These are phyloP conservation scores for Cyanistes caeruleus DNA, from an alignment of 2,113 vertebrate genomes.

Conservation along the genomic window DNA sequence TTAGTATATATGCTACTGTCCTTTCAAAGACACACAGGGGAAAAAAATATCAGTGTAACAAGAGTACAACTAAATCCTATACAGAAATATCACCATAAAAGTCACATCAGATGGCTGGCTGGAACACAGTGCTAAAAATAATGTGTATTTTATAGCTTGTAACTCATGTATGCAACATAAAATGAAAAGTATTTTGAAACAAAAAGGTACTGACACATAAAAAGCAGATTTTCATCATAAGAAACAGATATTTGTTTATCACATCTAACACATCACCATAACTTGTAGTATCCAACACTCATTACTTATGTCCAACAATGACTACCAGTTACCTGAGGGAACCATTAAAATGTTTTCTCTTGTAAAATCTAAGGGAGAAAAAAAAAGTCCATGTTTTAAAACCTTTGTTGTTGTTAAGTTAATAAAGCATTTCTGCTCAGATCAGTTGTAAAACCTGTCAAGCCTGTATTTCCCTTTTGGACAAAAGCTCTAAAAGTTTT, in stretches of 20 bases:
- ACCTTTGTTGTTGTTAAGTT: neutral
- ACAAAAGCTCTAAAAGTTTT: neutral
- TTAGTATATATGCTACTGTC: neutral
- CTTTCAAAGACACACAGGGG: neutral
- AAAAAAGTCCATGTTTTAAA: neutral
- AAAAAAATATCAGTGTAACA: neutral
- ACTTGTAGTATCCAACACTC: neutral
- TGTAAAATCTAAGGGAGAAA: neutral
- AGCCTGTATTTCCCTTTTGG: neutral
- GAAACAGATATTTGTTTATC: neutral
- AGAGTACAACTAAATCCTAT: neutral
- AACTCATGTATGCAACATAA: neutral
- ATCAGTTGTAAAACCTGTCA: constrained; percentile 20
- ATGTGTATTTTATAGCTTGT: neutral
- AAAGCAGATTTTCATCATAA: neutral
- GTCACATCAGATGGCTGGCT: neutral
- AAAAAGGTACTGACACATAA: neutral
- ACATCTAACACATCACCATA: neutral
- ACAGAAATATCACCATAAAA: neutral
- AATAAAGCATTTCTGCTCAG: constrained; percentile 32
- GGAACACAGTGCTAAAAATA: neutral
- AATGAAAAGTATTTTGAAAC: neutral
- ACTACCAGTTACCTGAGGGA: neutral
- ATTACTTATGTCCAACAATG: constrained; percentile 9
- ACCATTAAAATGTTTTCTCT: neutral